Base-by-base conservation (phyloP, 2,888 invertebrate species). In the Eurytoma californica region DNA sequence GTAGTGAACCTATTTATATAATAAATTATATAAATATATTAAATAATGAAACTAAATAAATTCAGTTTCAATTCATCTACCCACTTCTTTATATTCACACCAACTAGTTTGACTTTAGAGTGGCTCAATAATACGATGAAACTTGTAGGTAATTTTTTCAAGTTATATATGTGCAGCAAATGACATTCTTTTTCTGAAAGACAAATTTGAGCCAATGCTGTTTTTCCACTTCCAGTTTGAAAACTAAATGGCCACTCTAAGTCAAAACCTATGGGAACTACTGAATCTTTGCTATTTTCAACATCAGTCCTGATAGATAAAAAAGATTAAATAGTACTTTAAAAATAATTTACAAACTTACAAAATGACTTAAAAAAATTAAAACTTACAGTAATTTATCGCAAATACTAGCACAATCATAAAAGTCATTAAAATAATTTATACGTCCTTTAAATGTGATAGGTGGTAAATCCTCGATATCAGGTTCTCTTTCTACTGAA, bases 191-290 rank as follows among this genome's bases (percentile, higher is more conserved):
- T 85, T 65, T 91, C 88, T 18, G 92, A 91, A 3, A 92, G 90
- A 85, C 93, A 93, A 67, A 94, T 91, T 88, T 94, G 94, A 67
- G 93, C 93, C 2, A 94, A 90, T 0, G 94, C 92, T 0, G 93
- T 92, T 88, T 92, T 93, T 2, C 92, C 93, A 28, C 92, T 89
- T 4, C 93, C 93, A 0, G 92, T 92, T 88, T 92, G 90, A 84
- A 92, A 94, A 76, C 89, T 91, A 84, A 94, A 93, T 5, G 93
- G 93, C 94, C 94, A 94, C 86, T 94, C 94, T 88, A 94, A 90
- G 85, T 94, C 94, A 85, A 94, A 94, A 4, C 94, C 93, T 80
- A 94, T 87, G 4, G 93, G 91, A 55, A 93, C 88, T 24, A 90
- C 82, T 3, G 90, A 89, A 30, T 85, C 85, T 16, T 82, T 70